Percentiles rank a stretch among this genome's conserved stretches.
These are phyloP conservation scores for Eucidaris tribuloides DNA, from an alignment of 35 echinoderm and acorn worm species.

Conservation along the genomic window DNA sequence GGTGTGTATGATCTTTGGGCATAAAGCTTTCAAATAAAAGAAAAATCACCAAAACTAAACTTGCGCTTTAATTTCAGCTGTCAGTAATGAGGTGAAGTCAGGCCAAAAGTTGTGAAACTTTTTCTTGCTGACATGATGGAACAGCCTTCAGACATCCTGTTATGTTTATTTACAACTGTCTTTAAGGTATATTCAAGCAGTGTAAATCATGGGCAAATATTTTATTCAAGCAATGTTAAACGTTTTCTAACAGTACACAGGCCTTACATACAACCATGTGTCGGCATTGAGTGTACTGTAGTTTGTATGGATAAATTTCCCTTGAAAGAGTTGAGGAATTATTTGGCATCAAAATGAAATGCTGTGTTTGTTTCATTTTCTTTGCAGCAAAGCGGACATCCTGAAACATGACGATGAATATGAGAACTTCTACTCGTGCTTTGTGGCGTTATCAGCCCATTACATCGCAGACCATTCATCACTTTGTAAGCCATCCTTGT, in stretches of 20 bases:
- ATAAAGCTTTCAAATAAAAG: too few species aligned
- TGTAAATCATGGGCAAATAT: not conserved
- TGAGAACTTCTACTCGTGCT: slow-evolving; percentile 98
- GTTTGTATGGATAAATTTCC: not conserved
- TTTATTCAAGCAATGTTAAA: not conserved
- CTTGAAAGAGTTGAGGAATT: not conserved
- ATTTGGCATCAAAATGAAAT: not conserved
- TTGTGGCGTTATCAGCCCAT: slow-evolving; percentile 92
- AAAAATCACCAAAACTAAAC: too few species aligned
- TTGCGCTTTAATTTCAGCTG: too few species aligned
- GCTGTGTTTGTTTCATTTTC: slow-evolving; percentile 24
- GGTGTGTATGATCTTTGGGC: too few species aligned
- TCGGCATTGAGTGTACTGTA: not conserved
- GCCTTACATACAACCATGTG: not conserved
- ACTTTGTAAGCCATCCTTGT: slow-evolving; percentile 90
- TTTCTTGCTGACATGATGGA: too few species aligned
- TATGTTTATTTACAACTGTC: not conserved
- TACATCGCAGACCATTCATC: slow-evolving; percentile 93
- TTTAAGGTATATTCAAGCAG: not conserved
- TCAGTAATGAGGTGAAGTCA: too few species aligned
- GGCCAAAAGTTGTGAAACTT: too few species aligned
- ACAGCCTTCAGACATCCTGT: too few species aligned
- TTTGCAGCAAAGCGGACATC: slow-evolving; percentile 78
- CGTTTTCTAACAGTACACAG: not conserved
- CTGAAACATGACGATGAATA: slow-evolving; percentile 92